Base-by-base conservation (phyloP, 2,888 invertebrate genomes). In the Volucella zonaria region DNA sequence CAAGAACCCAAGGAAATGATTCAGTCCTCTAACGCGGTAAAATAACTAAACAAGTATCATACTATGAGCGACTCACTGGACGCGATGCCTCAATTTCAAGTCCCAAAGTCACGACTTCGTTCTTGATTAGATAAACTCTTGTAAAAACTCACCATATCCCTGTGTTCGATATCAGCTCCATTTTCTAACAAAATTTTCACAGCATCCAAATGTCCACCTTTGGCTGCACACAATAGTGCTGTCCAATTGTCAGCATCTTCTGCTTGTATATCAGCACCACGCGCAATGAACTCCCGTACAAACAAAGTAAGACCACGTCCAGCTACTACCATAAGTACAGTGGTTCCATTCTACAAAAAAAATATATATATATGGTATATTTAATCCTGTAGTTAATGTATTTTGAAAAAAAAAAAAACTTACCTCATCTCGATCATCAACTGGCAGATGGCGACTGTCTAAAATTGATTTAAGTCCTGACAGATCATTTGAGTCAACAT, bases 171-270 rank as follows among this genome's bases (percentile, higher is more conserved):
- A 81, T 95, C 94, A 14, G 97, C 97, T 68, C 96, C 96, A 90
- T 96, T 95, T 88, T 97, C 97, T 77, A 98, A 91, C 58, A 99
- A 92, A 87, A 97, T 95, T 87, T 95, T 93, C 71, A 96, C 96
- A 68, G 98, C 94, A 89, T 96, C 95, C 40, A 95, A 93, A 91
- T 97, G 95, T 0, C 99, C 99, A 89, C 96, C 96, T 89, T 97
- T 97, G 6, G 98, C 95, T 15, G 99, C 98, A 92, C 96, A 97
- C 87, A 98, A 93, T 82, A 99, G 92, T 8, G 98, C 95, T 54
- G 97, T 96, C 97, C 99, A 98, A 88, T 97, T 96, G 91, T 99
- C 99, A 89, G 95, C 94, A 92, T 99, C 99, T 89, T 97, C 96
- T 12, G 96, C 95, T 91, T 97, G 96, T 15, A 97, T 95, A 92